Percentiles rank a stretch among this genome's conserved stretches.
Conservation (phyloP, 2,113 vertebrate species). For the Argyrosomus japonicus region DNA sequence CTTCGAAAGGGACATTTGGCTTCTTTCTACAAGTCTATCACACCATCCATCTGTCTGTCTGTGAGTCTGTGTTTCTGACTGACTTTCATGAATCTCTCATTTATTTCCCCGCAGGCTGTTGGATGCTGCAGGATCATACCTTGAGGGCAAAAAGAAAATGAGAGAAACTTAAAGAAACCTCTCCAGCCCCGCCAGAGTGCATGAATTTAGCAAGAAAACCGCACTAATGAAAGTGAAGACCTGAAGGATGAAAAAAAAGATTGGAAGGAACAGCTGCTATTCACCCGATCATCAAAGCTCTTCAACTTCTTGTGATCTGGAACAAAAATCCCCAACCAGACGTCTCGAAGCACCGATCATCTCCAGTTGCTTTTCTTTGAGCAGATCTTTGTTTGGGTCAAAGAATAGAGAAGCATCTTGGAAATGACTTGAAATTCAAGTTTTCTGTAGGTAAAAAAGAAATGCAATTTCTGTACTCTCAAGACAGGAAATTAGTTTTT, state of each 20-base stretch:
- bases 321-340: neutral
- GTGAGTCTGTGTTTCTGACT: neutral
- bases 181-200: neutral
- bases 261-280: neutral
- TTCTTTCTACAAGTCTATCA: neutral
- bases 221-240: neutral
- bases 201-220: neutral
- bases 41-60: neutral
- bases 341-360: neutral
- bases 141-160: slow-evolving; percentile 12
- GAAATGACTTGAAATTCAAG: neutral
- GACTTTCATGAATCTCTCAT: slow-evolving; percentile 1
- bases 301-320: neutral
- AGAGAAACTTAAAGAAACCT: neutral
- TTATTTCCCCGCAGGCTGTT: neutral
- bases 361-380: too few relatives aligned
- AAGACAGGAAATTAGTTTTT: neutral
- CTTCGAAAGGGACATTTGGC: neutral
- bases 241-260: neutral
- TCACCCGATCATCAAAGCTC: neutral
- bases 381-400: neutral
- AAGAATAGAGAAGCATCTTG: too few relatives aligned
- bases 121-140: slow-evolving; percentile 31
- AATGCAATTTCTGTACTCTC: too few relatives aligned
- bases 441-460: neutral